phyloP scores from a whole-genome alignment of 2,797 vertebrate species.

The Hydrolagus colliei region DNA sequence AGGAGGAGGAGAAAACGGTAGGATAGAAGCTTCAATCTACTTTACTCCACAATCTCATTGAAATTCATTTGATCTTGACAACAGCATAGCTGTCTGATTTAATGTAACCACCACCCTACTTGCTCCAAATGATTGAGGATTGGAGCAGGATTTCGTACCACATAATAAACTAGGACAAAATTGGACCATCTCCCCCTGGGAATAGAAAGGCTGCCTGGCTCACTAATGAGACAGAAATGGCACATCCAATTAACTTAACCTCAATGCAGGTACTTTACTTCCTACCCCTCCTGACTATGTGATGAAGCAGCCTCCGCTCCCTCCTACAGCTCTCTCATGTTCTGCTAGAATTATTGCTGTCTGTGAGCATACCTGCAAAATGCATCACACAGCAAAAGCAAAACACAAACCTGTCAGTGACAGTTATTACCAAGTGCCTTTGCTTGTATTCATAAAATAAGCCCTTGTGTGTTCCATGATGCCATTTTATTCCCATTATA shows the following conservation, averaged over 20 bases:
- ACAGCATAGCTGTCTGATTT: not conserved
- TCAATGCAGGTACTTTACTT: not conserved
- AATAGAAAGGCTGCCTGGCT: not conserved
- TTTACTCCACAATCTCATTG: not conserved
- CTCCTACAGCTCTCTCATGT: not conserved
- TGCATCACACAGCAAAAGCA: not conserved
- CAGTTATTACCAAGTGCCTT: not conserved
- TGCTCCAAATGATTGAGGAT: not conserved
- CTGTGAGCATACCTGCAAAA: not conserved
- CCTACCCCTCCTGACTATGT: not conserved
- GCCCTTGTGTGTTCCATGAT: too few relatives aligned
- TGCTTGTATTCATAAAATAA: not conserved
- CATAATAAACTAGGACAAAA: slow-evolving; percentile 18
- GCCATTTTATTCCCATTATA: not conserved
- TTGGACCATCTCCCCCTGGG: not conserved
- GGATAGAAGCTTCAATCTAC: not conserved
- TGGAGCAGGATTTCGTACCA: not conserved
- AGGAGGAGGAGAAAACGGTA: not conserved
- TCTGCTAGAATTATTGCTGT: not conserved
- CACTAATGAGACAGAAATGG: slow-evolving; percentile 24
- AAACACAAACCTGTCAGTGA: not conserved
- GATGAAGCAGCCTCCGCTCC: not conserved
- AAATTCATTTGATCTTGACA: not conserved
- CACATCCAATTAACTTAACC: slow-evolving; percentile 28
- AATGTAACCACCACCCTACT: not conserved